A percentile compares a stretch with the other conserved stretches of the same genome.
phyloP scores from a whole-genome alignment of 2,888 invertebrate species.

The Cheilosia urbana region DNA sequence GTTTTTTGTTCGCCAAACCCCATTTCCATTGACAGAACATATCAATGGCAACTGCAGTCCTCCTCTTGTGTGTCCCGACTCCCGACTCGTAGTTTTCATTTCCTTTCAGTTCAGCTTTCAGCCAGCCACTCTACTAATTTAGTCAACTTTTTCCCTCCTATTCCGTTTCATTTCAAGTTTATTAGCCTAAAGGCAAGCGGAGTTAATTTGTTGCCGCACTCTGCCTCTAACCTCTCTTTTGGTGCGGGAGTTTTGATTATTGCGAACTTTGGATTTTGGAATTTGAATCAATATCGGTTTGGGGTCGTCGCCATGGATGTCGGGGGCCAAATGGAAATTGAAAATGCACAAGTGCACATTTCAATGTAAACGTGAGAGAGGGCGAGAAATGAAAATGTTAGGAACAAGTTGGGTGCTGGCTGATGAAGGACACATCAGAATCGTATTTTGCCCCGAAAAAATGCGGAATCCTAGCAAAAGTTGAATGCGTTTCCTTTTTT shows the following conservation, averaged over 20 bases:
- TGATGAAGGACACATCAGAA: constrained; percentile 1
- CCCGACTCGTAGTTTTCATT: constrained; percentile 35
- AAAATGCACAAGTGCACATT: constrained; percentile 54
- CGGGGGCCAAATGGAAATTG: constrained; percentile 53
- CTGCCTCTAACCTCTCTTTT: constrained; percentile 4
- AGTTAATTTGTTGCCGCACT: constrained; percentile 61
- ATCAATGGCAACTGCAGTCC: not conserved
- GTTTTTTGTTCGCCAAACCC: not conserved
- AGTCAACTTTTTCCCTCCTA: not conserved
- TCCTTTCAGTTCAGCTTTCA: constrained; percentile 32
- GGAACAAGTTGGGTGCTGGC: too few species aligned
- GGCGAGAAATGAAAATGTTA: not conserved
- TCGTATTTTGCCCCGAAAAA: not conserved
- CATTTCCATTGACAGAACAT: not conserved
- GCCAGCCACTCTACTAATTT: not conserved
- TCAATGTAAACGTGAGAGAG: not conserved
- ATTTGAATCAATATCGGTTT: constrained; percentile 29
- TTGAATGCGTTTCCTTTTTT: constrained; percentile 43
- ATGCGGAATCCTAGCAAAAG: not conserved
- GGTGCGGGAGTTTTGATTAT: constrained; percentile 32
- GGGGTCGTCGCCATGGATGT: too few species aligned
- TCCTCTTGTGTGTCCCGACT: constrained; percentile 10
- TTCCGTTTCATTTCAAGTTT: constrained; percentile 62
- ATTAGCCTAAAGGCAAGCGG: constrained; percentile 64
- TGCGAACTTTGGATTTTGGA: constrained; percentile 45